Evolutionary conservation across 2,797 vertebrate genomes (phyloP), one percentile per base, ranked within the genome.

Genomic region (Neomorphus geoffroyi): DNA sequence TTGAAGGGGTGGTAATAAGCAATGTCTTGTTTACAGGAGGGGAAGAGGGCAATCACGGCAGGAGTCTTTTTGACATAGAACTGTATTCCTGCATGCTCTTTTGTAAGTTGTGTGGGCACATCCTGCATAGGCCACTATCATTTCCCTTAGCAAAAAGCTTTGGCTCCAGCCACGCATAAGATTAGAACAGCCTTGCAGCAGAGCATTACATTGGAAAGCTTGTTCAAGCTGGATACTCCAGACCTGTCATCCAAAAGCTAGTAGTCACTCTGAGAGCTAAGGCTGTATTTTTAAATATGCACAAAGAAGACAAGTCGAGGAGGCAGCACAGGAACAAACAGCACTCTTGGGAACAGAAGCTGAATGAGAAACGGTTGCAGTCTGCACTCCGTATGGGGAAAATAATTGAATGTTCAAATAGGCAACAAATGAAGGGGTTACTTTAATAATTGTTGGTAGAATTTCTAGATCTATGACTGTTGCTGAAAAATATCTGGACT

Each of bases 281-380:
- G 53, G 23, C 48, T 88, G 46, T 90, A 21, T 58, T 79, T 83
- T 85, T 80, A 83, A 88, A 69, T 80, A 74, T 43, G 53, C 75
- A 50, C 33, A 53, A 69, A 71, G 65, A 51, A 61, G 70, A 23
- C 51, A 78, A 85, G 62, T 46, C 86, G 81, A 75, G 74, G 89
- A 92, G 80, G 86, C 85, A 92, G 75, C 70, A 66, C 45, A 41
- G 80, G 61, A 86, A 53, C 74, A 91, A 88, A 66, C 85, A 74
- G 57, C 41, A 74, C 51, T 79, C 84, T 73, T 0, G 7, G 79
- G 79, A 94, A 17, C 64, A 80, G 77, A 80, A 93, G 28, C 58
- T 60, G 70, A 74, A 60, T 39, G 66, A 92, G 77, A 81, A 90
- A 80, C 51, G 23, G 32, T 80, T 83, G 58, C 66, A 80, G 48